Evolutionary conservation across 2,797 vertebrate species (phyloP).

Genomic region (Siniperca obscura): DNA sequence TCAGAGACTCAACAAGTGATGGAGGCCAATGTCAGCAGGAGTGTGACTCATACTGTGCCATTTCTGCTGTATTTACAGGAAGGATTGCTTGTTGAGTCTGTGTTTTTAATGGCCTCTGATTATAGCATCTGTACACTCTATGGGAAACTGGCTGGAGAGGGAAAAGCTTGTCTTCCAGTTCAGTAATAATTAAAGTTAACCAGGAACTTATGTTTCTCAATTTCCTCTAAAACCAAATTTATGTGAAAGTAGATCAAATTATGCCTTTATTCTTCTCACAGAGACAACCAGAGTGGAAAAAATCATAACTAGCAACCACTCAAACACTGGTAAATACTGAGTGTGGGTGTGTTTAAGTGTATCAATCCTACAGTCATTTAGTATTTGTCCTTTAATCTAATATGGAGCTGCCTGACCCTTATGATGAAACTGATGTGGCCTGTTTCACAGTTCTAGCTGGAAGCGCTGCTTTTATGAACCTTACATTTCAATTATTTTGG

Average conservation of each 20-base stretch:
- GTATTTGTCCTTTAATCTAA: slow-evolving; percentile 27
- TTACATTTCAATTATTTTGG: not conserved
- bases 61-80: slow-evolving; percentile 71
- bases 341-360: slow-evolving; percentile 19
- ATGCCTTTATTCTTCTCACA: slow-evolving; percentile 20
- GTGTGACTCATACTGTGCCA: slow-evolving; percentile 44
- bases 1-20: slow-evolving; percentile 66
- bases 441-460: slow-evolving; percentile 13
- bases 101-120: slow-evolving; percentile 59
- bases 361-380: slow-evolving; percentile 5
- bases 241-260: slow-evolving; percentile 38
- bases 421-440: slow-evolving; percentile 33
- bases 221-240: slow-evolving; percentile 36
- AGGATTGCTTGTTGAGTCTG: slow-evolving; percentile 78
- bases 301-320: slow-evolving; percentile 14
- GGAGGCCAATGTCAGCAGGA: slow-evolving; percentile 40
- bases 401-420: slow-evolving; percentile 11
- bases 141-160: slow-evolving; percentile 36
- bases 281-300: slow-evolving; percentile 14
- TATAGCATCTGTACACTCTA: slow-evolving; percentile 43
- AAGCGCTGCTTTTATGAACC: slow-evolving; percentile 9
- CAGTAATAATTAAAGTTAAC: slow-evolving; percentile 45
- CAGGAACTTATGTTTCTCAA: slow-evolving; percentile 39
- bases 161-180: slow-evolving; percentile 31
- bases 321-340: slow-evolving; percentile 16